These are phyloP conservation scores for Melanotaenia boesemani DNA, from an alignment of 2,797 vertebrate species.

Conservation along the genomic window DNA sequence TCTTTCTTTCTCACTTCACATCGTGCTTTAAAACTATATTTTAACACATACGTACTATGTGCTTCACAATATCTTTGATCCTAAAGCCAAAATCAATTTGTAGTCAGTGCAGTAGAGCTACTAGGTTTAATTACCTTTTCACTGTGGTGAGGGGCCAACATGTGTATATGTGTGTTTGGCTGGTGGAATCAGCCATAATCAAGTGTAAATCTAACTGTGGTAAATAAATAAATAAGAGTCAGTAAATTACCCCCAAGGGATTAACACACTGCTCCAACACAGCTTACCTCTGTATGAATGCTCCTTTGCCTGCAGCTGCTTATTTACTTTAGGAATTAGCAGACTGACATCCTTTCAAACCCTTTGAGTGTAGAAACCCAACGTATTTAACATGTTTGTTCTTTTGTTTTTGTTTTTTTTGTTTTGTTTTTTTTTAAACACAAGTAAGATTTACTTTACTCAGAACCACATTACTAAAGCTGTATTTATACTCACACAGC, in stretches of 20 bases:
- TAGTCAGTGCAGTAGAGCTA: neutral
- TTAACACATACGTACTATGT: neutral
- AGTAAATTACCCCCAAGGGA: conserved; percentile 21
- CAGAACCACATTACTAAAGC: neutral
- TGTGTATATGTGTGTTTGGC: conserved; percentile 25
- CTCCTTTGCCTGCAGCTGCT: neutral
- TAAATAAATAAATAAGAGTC: conserved; percentile 7
- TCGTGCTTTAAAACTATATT: neutral
- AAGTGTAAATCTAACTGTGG: conserved; percentile 39
- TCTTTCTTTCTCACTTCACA: neutral
- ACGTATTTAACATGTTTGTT: neutral
- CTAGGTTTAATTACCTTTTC: conserved; percentile 46
- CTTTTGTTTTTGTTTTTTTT: neutral
- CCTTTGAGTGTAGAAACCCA: neutral
- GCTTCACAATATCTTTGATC: conserved; percentile 18
- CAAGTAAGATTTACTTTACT: too few species aligned
- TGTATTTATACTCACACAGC: neutral
- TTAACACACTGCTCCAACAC: conserved; percentile 13
- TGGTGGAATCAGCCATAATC: conserved; percentile 29
- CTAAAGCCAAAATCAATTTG: conserved; percentile 44
- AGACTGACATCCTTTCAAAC: neutral
- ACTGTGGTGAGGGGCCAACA: conserved; percentile 8
- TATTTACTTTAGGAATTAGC: conserved; percentile 4
- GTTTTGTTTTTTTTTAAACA: too few species aligned
- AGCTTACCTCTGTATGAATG: conserved; percentile 8